These are phyloP conservation scores for cattle (Bos taurus) DNA, from an alignment of 2,113 vertebrate genomes.

Conservation along the genomic window DNA sequence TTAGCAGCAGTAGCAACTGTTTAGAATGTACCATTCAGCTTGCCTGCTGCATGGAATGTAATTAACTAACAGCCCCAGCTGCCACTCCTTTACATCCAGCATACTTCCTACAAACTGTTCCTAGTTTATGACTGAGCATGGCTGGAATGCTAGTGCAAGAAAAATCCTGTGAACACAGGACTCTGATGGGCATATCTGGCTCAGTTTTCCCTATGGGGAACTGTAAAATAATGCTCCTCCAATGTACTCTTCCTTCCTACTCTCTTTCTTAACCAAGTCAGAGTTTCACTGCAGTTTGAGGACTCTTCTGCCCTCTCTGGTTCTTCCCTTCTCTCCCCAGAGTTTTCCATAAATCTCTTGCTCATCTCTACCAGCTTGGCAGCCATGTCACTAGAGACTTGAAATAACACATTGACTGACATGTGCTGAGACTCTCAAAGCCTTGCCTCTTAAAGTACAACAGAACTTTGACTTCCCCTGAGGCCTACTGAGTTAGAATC, in stretches of 20 bases:
- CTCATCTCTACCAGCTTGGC: background rate
- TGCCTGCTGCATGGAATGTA: background rate
- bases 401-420: background rate
- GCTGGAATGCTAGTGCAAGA: accelerated
- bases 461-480: background rate
- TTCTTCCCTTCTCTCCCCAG: background rate
- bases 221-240: background rate
- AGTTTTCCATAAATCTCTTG: background rate
- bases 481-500: background rate
- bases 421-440: background rate
- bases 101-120: background rate
- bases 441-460: background rate
- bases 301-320: background rate
- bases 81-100: background rate
- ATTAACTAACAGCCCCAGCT: background rate
- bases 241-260: background rate
- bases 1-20: background rate
- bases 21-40: background rate
- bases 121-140: too few relatives aligned
- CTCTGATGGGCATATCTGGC: background rate
- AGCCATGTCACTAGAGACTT: background rate
- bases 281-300: background rate
- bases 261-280: too few relatives aligned
- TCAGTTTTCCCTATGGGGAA: background rate
- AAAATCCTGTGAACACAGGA: too few relatives aligned